These are phyloP conservation scores for Castor canadensis DNA, from an alignment of 2,113 vertebrate species.

Conservation along the genomic window DNA sequence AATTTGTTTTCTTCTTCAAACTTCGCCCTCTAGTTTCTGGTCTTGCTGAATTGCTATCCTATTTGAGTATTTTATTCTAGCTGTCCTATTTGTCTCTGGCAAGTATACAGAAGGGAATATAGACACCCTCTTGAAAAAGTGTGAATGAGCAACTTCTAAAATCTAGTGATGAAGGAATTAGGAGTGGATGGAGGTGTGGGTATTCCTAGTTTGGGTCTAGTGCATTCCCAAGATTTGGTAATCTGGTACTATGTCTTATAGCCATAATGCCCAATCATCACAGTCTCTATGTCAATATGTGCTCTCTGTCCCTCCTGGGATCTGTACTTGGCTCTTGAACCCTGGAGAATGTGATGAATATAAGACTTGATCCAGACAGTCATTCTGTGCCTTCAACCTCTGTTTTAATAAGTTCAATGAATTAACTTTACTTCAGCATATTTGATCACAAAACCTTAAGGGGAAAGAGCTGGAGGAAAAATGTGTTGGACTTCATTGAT, in stretches of 20 bases:
- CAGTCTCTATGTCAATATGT: neutral
- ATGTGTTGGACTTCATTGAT: slow-evolving; percentile 51
- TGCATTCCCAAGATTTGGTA: neutral
- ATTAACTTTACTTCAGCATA: slow-evolving; percentile 47
- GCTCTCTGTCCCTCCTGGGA: neutral
- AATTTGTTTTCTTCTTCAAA: neutral
- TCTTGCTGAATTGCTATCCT: neutral
- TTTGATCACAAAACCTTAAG: slow-evolving; percentile 58
- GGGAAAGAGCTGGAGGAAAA: slow-evolving; percentile 62
- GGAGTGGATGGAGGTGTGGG: neutral
- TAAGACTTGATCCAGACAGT: neutral
- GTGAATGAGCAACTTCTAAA: neutral
- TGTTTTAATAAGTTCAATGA: slow-evolving; percentile 24
- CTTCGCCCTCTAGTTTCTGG: neutral
- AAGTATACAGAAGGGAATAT: neutral
- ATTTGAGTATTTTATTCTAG: neutral
- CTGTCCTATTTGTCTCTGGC: neutral
- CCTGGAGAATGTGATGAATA: neutral
- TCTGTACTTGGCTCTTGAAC: neutral
- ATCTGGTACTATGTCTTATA: neutral
- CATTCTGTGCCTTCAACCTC: neutral
- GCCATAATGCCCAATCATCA: neutral
- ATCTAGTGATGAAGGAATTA: neutral
- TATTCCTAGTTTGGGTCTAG: neutral
- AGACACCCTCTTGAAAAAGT: neutral